phyloP scores from a whole-genome alignment of 2,888 invertebrate genomes.

The Caenorhabditis wallacei region DNA sequence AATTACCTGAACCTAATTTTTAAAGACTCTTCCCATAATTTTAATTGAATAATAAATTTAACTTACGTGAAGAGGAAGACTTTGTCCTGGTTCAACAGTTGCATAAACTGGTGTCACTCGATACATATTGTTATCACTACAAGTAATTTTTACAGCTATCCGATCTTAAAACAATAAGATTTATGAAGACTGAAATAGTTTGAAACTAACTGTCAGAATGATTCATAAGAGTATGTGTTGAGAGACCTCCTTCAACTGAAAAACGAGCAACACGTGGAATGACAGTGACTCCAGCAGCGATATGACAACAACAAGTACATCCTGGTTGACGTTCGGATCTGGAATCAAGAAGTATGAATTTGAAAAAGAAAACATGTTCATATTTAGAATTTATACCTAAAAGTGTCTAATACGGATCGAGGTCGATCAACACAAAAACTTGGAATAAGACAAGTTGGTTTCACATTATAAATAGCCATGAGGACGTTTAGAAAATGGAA shows the following conservation, averaged over 20 bases:
- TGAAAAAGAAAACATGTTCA: neutral
- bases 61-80: conserved; percentile 77
- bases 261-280: conserved; percentile 68
- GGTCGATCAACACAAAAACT: conserved; percentile 45
- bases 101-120: conserved; percentile 81
- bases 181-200: neutral
- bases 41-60: too few species aligned
- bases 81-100: conserved; percentile 78
- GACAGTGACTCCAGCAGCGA: conserved; percentile 69
- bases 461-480: conserved; percentile 39
- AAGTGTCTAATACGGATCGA: conserved; percentile 29
- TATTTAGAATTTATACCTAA: neutral
- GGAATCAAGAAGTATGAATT: conserved; percentile 21
- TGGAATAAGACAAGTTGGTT: conserved; percentile 37
- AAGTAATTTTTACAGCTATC: conserved; percentile 81
- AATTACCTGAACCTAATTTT: too few species aligned
- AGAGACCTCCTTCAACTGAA: conserved; percentile 68
- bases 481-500: neutral
- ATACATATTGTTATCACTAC: conserved; percentile 80
- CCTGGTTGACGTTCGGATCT: conserved; percentile 71
- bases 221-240: conserved; percentile 71
- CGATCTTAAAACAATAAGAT: conserved; percentile 46
- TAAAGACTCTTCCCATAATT: too few species aligned
- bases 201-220: conserved; percentile 63
- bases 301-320: conserved; percentile 71